These are phyloP conservation scores for Platorchestia sp. DNA, from an alignment of 1,140 invertebrate species.

Conservation along the genomic window DNA sequence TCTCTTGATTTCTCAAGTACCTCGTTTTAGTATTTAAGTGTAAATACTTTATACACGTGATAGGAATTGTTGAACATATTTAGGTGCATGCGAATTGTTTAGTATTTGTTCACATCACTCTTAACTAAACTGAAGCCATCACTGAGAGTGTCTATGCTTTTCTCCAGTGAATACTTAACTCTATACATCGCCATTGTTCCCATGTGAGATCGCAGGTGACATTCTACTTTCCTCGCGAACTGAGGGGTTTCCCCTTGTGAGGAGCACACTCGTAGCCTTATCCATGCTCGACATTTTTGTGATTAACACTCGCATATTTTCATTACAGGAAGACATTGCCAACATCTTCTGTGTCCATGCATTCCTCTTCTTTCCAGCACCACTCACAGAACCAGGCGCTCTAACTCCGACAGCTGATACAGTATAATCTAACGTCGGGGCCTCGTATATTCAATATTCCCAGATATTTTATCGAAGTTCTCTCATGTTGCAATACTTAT, in stretches of 20 bases:
- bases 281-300: background rate
- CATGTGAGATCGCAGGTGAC: background rate
- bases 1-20: background rate
- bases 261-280: conserved; percentile 16
- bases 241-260: background rate
- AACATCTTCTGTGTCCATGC: conserved; percentile 25
- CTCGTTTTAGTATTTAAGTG: background rate
- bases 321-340: conserved; percentile 51
- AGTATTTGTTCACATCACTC: background rate
- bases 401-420: background rate
- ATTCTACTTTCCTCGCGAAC: background rate
- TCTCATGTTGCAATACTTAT: background rate
- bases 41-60: background rate
- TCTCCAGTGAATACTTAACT: background rate
- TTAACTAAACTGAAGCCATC: background rate
- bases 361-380: conserved; percentile 40
- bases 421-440: background rate
- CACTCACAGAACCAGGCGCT: conserved; percentile 12
- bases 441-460: background rate
- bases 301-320: conserved; percentile 46
- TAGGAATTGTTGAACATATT: background rate
- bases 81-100: background rate
- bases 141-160: background rate
- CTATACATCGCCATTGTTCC: background rate
- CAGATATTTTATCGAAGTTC: background rate